Conservation (phyloP, 2,888 invertebrate genomes). For the Cantharis flavilabris region DNA sequence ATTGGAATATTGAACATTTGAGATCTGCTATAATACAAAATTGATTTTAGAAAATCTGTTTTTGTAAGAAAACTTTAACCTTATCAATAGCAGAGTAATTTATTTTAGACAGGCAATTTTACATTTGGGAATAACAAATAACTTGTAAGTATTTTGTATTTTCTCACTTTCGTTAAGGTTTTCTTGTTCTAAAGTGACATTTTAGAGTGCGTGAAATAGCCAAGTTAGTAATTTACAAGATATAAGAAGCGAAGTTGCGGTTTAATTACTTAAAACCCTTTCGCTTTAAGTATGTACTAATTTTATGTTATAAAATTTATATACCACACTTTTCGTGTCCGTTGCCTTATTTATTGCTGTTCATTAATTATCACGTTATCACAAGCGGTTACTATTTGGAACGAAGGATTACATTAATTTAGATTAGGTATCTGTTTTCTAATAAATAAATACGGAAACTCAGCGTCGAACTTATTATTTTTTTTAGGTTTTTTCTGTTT, state of each 20-base stretch:
- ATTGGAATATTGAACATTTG: background rate
- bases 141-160: background rate
- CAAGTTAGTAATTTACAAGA: background rate
- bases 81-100: background rate
- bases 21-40: background rate
- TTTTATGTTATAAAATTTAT: background rate
- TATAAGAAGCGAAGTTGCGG: background rate
- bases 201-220: background rate
- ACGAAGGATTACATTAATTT: background rate
- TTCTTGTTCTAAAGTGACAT: background rate
- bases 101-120: background rate
- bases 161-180: background rate
- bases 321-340: background rate
- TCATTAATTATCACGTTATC: background rate
- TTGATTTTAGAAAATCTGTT: background rate
- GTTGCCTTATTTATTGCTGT: background rate
- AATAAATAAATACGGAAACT: background rate
- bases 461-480: background rate
- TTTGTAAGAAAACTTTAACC: background rate
- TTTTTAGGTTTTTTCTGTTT: background rate
- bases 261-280: background rate
- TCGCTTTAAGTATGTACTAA: background rate
- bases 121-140: background rate
- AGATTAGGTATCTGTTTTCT: background rate
- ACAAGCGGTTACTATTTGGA: background rate